These are phyloP conservation scores for Leptinotarsa lineolata DNA, from an alignment of 1,140 invertebrate species.

Conservation along the genomic window DNA sequence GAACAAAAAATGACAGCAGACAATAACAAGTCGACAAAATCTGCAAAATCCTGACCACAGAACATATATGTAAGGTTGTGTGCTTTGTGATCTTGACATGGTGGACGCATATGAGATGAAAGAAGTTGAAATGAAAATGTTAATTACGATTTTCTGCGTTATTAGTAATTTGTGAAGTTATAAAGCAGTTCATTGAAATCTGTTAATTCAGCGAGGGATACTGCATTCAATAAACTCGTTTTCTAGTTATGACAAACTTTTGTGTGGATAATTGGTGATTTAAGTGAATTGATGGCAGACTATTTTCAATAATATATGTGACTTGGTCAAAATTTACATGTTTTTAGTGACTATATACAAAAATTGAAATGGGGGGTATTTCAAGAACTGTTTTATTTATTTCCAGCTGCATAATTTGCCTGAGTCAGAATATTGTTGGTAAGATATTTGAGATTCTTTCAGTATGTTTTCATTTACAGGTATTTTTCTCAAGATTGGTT, in stretches of 20 bases:
- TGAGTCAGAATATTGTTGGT: slow-evolving; percentile 17
- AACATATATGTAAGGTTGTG: too few species aligned
- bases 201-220: background rate
- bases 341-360: background rate
- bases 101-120: background rate
- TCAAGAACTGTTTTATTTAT: background rate
- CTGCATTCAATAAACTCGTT: background rate
- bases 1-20: too few species aligned
- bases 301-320: slow-evolving; percentile 20
- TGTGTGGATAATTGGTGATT: background rate
- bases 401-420: slow-evolving; percentile 7
- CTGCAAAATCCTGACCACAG: too few species aligned
- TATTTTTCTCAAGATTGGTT: background rate
- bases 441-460: slow-evolving; percentile 6
- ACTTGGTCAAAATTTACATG: background rate
- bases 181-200: background rate
- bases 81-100: background rate
- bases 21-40: too few species aligned
- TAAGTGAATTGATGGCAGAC: slow-evolving; percentile 14
- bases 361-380: slow-evolving; percentile 7
- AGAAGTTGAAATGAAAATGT: background rate
- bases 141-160: background rate
- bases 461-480: background rate
- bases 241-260: background rate
- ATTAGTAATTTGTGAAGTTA: background rate